phyloP scores from a whole-genome alignment of 2,113 vertebrate genomes.

The Anser cygnoides region DNA sequence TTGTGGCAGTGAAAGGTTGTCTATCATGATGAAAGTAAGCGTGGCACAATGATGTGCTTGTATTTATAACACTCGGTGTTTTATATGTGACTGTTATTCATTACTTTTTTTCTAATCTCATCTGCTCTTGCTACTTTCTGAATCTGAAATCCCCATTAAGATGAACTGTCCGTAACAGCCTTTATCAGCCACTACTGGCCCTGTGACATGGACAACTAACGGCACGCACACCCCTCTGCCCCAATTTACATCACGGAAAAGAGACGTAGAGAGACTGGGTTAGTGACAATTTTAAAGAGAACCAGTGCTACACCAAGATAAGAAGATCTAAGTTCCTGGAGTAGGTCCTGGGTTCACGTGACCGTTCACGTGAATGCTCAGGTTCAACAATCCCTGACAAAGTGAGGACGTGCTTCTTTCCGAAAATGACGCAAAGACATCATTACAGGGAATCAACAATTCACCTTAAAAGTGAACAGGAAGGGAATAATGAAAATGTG shows the following conservation, averaged over 20 bases:
- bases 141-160: constrained; percentile 3
- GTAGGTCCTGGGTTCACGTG: not conserved
- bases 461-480: not conserved
- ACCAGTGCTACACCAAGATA: not conserved
- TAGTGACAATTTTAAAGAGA: not conserved
- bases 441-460: not conserved
- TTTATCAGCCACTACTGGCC: not conserved
- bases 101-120: not conserved
- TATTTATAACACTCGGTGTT: not conserved
- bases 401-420: not conserved
- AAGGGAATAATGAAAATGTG: not conserved
- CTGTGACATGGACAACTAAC: not conserved
- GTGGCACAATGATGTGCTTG: not conserved
- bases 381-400: not conserved
- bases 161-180: not conserved
- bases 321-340: not conserved
- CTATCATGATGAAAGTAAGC: not conserved
- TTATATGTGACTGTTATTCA: not conserved
- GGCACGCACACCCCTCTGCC: not conserved
- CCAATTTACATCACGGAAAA: not conserved
- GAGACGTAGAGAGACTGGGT: not conserved
- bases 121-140: not conserved
- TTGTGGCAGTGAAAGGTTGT: not conserved
- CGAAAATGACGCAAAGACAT: not conserved
- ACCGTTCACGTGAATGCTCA: no score